Base-by-base conservation (phyloP, 2,113 vertebrate species). In the Rhinogobius similis region DNA sequence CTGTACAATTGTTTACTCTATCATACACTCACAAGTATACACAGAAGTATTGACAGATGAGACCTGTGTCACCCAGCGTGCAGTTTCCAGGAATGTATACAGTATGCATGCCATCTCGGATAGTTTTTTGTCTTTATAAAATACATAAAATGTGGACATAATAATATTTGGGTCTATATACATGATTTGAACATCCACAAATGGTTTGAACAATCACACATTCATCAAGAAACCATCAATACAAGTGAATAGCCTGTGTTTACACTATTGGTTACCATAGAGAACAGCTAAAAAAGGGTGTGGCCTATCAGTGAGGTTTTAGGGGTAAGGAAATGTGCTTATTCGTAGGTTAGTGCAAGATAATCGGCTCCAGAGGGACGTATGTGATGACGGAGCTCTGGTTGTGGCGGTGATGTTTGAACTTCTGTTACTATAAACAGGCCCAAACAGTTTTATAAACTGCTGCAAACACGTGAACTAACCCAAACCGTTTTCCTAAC, bases 61-160 rank as follows among this genome's bases (percentile, higher is more conserved):
- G 84, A 82, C 69, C 78, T 89, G 65, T 76, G 81, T 82, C 69
- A 84, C 69, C 76, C 86, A 78, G 86, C 90, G 90, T 91, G 90
- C 90, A 90, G 86, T 86, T 81, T 86, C 65, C 83, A 87, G 88
- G 88, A 91, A 91, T 89, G 90, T 90, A 23, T 88, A 89, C 80
- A 86, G 89, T 87, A 82, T 79, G 79, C 89, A 91, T 91, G 90
- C 90, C 86, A 62, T 84, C 82, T 86, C 76, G 61, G 83, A 78
- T 79, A 77, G 65, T 65, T 65, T 56, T 53, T 53, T 43, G 16
- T 23, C 29, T 63, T 43, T 68, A 70, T 67, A 77, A 79, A 62
- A 48, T 64, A 76, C 84, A 88, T 88, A 78, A 81, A 82, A 83
- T 88, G 89, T 77, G 27, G 65, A 68, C 63, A 72, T 84, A 84